Base-by-base conservation (phyloP, 2,888 invertebrate species). In the Netelia fuscicornis region DNA sequence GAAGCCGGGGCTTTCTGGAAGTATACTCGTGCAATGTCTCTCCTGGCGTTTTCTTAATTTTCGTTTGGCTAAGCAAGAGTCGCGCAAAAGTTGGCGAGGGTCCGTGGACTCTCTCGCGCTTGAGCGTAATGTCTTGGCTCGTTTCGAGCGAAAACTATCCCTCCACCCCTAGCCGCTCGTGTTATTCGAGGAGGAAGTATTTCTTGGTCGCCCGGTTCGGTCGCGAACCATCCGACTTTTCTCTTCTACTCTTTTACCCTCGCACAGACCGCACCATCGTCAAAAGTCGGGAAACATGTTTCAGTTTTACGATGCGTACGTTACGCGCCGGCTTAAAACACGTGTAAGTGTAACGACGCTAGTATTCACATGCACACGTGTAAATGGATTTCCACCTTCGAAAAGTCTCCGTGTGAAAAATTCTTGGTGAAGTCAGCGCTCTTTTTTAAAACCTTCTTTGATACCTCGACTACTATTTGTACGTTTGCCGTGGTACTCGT, bases 241-340 rank as follows among this genome's bases (percentile, higher is more conserved):
- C 64, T 71, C 30, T 30, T 70, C 72, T 42, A 11, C 64, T 48
- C 23, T 20, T 64, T 44, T 54, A 23, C 52, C 56, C 20, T 13
- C 72, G 30, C 42, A n/a, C 25, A 58, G 42, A 67, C 56, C 60
- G 30, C n/a, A 25, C 10, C 20, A 60, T 68, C 48, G 48, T 23
- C n/a, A 70, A 81, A 81, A 54, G 72, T 68, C 60, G 56, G 54
- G 76, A 79, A 86, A 89, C 10, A 89, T 86, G 87, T 86, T 82
- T 87, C 86, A 80, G 87, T 89, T 90, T 90, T 89, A 90, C 89
- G 88, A 89, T 86, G 81, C 88, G 88, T 86, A 86, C 83, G 30
- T 75, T 80, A 58, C 64, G 74, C 54, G 10, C 20, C 20, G 56
- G 8, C 30, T 60, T 60, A 84, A 86, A 84, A 88, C 84, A 88